Evolutionary conservation across 2,113 vertebrate species (phyloP).

Genomic region (Chrysochloris asiatica): DNA sequence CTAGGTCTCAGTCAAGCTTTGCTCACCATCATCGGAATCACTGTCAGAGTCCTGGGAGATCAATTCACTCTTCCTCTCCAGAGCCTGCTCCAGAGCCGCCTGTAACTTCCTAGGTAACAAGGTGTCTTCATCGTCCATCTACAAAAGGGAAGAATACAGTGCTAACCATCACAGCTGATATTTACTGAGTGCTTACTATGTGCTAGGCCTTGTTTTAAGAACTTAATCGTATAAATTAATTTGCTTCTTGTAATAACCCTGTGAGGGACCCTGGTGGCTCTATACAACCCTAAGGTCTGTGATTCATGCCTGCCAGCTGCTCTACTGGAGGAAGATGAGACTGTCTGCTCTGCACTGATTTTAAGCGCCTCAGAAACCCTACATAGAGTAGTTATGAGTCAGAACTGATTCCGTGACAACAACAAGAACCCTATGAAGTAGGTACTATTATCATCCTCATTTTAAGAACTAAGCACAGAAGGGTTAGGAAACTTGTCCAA

Average conservation of each 20-base stretch:
- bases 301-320: too few relatives aligned
- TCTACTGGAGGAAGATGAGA: too few relatives aligned
- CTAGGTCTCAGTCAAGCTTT: not conserved
- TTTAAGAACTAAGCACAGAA: conserved; percentile 40
- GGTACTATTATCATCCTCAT: not conserved
- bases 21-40: conserved; percentile 98
- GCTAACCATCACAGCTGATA: not conserved
- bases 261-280: too few relatives aligned
- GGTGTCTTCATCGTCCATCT: conserved; percentile 99
- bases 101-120: conserved; percentile 97
- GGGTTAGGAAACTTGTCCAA: conserved; percentile 16
- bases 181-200: not conserved
- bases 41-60: conserved; percentile 98
- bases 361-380: too few relatives aligned
- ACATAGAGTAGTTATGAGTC: too few relatives aligned
- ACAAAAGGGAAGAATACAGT: not conserved
- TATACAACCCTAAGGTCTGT: too few relatives aligned
- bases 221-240: not conserved
- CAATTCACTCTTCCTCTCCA: conserved; percentile 97
- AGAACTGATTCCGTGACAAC: too few relatives aligned
- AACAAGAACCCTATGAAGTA: not conserved
- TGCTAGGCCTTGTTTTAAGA: not conserved
- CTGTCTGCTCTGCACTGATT: too few relatives aligned
- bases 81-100: conserved; percentile 96
- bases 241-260: not conserved